A percentile compares a stretch with the other conserved stretches of the same genome.
These are phyloP conservation scores for Conus canariensis DNA, from an alignment of 2,888 invertebrate species.

Conservation along the genomic window DNA sequence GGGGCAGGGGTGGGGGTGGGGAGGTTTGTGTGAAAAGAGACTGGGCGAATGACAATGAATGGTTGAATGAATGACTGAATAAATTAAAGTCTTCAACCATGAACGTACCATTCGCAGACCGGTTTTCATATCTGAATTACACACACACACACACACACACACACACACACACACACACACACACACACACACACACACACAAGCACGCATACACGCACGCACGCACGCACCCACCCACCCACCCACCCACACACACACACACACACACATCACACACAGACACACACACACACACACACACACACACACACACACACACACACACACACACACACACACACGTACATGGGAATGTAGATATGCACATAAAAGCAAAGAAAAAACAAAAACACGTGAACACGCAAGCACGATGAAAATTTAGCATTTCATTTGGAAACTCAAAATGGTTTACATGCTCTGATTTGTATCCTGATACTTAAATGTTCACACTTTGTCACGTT, in stretches of 20 bases:
- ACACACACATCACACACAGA: conserved; percentile 2
- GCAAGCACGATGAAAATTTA: background rate
- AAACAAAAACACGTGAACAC: background rate
- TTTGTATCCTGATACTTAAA: too few relatives aligned
- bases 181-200: conserved; percentile 11
- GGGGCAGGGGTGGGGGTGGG: too few relatives aligned
- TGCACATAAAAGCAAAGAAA: background rate
- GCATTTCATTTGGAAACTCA: too few relatives aligned
- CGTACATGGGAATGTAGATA: background rate
- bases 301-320: background rate
- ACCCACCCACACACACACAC: background rate
- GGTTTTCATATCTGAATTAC: background rate
- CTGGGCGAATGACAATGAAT: too few relatives aligned
- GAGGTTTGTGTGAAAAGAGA: too few relatives aligned
- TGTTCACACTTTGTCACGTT: too few relatives aligned
- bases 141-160: conserved; percentile 10
- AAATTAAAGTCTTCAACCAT: too few relatives aligned
- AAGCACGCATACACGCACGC: background rate
- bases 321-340: conserved; percentile 1
- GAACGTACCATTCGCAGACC: too few relatives aligned
- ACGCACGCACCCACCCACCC: background rate
- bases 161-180: conserved; percentile 10
- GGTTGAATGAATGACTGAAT: too few relatives aligned
- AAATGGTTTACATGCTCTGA: too few relatives aligned
- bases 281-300: background rate